These are phyloP conservation scores for Scortum barcoo DNA, from an alignment of 2,113 vertebrate species.

Conservation along the genomic window DNA sequence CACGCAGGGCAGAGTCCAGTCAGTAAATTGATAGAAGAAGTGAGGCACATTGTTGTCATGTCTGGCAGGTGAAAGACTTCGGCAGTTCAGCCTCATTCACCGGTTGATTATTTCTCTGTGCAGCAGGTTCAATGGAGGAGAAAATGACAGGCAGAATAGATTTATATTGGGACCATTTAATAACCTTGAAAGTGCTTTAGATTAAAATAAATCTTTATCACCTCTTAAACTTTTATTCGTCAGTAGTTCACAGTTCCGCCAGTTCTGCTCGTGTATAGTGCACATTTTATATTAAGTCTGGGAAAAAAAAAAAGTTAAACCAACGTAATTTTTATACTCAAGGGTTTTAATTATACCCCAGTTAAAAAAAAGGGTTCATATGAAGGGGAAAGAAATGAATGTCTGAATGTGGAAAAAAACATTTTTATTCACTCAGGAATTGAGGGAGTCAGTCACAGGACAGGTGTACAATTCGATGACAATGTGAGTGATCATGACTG, in stretches of 20 bases:
- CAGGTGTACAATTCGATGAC: background rate
- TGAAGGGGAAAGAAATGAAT: background rate
- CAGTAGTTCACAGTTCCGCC: slow-evolving; percentile 3
- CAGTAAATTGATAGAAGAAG: slow-evolving; percentile 24
- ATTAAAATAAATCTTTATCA: slow-evolving; percentile 21
- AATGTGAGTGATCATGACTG: background rate
- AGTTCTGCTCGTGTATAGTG: background rate
- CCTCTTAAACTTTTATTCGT: slow-evolving; percentile 27
- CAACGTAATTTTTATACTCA: background rate
- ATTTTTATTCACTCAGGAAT: background rate
- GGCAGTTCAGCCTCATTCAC: slow-evolving; percentile 2
- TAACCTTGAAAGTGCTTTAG: slow-evolving; percentile 26
- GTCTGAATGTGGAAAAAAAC: background rate
- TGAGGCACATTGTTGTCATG: background rate
- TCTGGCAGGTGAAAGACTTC: background rate
- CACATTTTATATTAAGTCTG: background rate
- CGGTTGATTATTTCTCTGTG: slow-evolving; percentile 22
- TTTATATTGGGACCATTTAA: slow-evolving; percentile 1
- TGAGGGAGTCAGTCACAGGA: background rate
- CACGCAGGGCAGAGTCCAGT: background rate
- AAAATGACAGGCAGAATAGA: slow-evolving; percentile 1
- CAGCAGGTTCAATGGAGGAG: background rate
- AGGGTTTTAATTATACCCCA: slow-evolving; percentile 1
- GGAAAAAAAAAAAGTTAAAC: background rate
- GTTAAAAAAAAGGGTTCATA: background rate